Base-by-base conservation (phyloP, 2,113 vertebrate genomes). In the Columbina picui region DNA sequence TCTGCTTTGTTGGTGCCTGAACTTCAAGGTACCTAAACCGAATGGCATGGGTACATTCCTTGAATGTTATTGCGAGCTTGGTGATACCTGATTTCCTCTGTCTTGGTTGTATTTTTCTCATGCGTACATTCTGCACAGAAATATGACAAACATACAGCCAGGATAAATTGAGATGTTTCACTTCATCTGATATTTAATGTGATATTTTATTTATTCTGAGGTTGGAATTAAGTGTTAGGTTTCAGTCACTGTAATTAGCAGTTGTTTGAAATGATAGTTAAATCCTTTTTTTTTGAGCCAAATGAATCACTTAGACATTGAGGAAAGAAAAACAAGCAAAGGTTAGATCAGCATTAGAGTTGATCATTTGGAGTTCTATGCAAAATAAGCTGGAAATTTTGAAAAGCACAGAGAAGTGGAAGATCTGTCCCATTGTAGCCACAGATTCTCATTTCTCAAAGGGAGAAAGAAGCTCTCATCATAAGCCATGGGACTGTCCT, bases 171-270 rank as follows among this genome's bases (percentile, higher is more conserved):
- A 87, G 80, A 79, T 65, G 73, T 90, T 95, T 73, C 6, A 1
- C 76, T 38, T 90, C 61, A 92, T 76, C 86, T 93, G 80, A 36
- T 95, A n/a, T 61, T 95, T 87, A 61, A 69, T 57, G 56, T 45
- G 43, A 45, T 45, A 45, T 45, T 45, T 45, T 19, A 45, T 45
- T 45, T 45, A 45, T 45, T 45, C 39, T 75, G 49, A 92, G 79
- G 68, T 57, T 84, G 88, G 65, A 92, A 81, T 90, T 15, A 67
- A 88, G 60, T 29, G 2, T 79, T 78, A 79, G 20, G 30, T 93
- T 96, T 88, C 82, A 86, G 79, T 90, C 43, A 11, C 73, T 79
- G 79, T 92, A 95, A 90, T 95, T 94, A 94, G 76, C 8, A 1
- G 36, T 53, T 84, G 59, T 71, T 78, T 75, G 52, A 89, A 96